Conservation (phyloP, 35 echinoderm and acorn worm genomes). For the Ophioderma brevispina region DNA sequence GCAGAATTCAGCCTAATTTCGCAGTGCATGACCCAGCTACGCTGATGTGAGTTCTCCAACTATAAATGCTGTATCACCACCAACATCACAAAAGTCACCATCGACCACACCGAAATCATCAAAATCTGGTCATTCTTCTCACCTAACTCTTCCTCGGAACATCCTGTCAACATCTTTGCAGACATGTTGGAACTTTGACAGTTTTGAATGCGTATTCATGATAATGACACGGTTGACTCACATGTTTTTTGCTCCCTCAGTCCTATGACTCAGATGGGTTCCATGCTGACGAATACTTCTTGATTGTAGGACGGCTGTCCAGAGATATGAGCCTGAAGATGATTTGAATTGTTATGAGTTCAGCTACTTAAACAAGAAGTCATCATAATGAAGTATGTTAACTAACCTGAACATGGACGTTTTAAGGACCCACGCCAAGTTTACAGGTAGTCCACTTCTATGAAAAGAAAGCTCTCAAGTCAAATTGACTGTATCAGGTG, state of each 20-base stretch:
- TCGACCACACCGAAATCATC: too few relatives aligned
- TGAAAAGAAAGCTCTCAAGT: background rate
- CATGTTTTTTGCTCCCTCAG: background rate
- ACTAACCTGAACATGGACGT: background rate
- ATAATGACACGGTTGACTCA: background rate
- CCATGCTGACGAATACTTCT: background rate
- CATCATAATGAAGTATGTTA: background rate
- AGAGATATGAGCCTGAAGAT: background rate
- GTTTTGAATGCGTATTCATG: background rate
- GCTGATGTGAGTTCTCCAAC: too few relatives aligned
- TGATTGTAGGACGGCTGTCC: background rate
- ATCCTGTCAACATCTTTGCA: too few relatives aligned
- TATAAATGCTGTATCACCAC: too few relatives aligned
- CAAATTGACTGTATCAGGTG: background rate
- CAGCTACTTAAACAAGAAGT: background rate
- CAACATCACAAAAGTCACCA: too few relatives aligned
- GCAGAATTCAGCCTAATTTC: too few relatives aligned
- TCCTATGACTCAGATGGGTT: background rate
- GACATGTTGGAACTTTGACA: background rate
- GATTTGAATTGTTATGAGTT: background rate
- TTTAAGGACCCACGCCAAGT: background rate
- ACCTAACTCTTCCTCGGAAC: too few relatives aligned
- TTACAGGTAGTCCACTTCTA: background rate
- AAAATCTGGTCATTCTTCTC: too few relatives aligned
- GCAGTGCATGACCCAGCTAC: too few relatives aligned